Evolutionary conservation across 2,888 invertebrate species (phyloP), one percentile per base, ranked within the genome.

Genomic region (Hypomecis atomaria): DNA sequence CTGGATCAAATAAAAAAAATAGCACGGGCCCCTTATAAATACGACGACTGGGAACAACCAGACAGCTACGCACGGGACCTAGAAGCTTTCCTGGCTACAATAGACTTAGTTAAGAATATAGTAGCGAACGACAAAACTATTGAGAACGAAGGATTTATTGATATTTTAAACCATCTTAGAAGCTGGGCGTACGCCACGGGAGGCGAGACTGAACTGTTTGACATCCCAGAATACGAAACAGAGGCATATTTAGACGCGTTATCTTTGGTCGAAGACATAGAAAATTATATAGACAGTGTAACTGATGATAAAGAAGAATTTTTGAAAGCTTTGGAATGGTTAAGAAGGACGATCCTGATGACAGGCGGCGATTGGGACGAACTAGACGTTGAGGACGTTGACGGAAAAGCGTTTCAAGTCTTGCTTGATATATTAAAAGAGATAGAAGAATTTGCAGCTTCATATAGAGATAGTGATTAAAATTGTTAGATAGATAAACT

Each of bases 131-230:
- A 23, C 23, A 3, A 23, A 23, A 23, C 23, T 23, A 23, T 23
- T 23, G 23, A 23, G 23, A 23, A 23, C 23, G 36, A 37, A 36
- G 49, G 37, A 11, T 7, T 49, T 11, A 7, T 49, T 11, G 49
- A 49, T 23, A 37, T 49, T 36, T 6, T 49, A 11, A 7, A 49
- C 7, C 49, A 49, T 11, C 37, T 49, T 9, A 49, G 10, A 11
- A 49, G 11, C 11, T 37, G 49, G 49, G 49, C 37, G 37, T 36
- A 36, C 11, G 49, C 49, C 36, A 49, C 49, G n/a, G 49, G 49
- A 4, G 49, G 23, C 7, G 11, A 37, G 2, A 49, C 37, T n/a
- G 37, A 49, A 11, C 49, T 36, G 11, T 11, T 49, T 7, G 11
- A 49, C 36, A 37, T n/a, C 8, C 49, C 36, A 9, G 49, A 9